Conservation (phyloP, 2,888 invertebrate genomes). For the Trissonchulus sp. region DNA sequence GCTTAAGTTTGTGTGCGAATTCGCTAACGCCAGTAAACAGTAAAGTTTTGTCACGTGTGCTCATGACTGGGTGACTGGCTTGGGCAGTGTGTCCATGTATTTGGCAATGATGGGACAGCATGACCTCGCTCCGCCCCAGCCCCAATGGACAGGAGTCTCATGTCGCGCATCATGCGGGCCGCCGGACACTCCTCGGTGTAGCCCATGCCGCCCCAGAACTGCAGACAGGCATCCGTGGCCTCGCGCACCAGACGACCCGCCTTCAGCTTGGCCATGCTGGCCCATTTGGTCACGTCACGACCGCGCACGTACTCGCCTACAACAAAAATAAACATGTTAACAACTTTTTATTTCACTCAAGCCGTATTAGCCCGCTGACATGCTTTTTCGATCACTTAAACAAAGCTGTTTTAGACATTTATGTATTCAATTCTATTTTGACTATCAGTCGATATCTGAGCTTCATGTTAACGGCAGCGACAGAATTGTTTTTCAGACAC, state of each 20-base stretch:
- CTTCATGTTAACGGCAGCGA: too few relatives aligned
- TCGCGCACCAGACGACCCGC: constrained; percentile 57
- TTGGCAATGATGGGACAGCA: constrained; percentile 59
- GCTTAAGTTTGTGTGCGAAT: too few relatives aligned
- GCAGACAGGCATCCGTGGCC: constrained; percentile 59
- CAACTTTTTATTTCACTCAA: too few relatives aligned
- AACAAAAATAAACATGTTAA: constrained; percentile 23
- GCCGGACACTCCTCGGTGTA: constrained; percentile 57
- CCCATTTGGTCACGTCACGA: constrained; percentile 58
- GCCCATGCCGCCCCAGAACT: constrained; percentile 61
- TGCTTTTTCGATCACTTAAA: too few relatives aligned
- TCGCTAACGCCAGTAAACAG: too few relatives aligned
- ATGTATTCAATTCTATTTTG: too few relatives aligned
- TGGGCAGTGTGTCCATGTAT: constrained; percentile 62
- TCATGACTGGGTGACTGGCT: too few relatives aligned
- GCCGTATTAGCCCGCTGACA: too few relatives aligned
- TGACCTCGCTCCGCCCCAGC: constrained; percentile 61
- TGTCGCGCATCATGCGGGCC: constrained; percentile 55
- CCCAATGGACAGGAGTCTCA: constrained; percentile 59
- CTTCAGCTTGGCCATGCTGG: constrained; percentile 61
- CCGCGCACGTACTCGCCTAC: constrained; percentile 49
- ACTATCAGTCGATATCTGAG: too few relatives aligned
- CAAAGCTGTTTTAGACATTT: too few relatives aligned
- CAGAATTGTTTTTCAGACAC: too few relatives aligned
- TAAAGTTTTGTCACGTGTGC: too few relatives aligned